These are phyloP conservation scores for Pleuronectes platessa DNA, from an alignment of 2,113 vertebrate genomes.

Conservation along the genomic window DNA sequence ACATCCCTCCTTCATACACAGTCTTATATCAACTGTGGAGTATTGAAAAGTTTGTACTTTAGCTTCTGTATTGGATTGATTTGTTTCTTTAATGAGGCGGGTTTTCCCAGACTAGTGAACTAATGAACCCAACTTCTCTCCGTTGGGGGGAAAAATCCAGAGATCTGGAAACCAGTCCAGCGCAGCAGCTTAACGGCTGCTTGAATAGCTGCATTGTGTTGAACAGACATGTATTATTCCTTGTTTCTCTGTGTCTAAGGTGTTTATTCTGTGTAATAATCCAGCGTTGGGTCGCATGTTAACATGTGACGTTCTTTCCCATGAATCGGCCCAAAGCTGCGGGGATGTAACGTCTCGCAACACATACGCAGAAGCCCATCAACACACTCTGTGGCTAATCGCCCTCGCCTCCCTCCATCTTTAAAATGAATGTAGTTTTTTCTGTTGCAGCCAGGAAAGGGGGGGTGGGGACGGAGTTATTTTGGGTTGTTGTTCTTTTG, in stretches of 20 bases:
- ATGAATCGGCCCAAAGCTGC: slow-evolving; percentile 29
- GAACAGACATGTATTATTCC: slow-evolving; percentile 58
- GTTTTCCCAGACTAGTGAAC: slow-evolving; percentile 60
- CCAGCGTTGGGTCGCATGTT: slow-evolving; percentile 36
- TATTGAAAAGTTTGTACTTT: neutral
- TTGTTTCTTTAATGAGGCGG: slow-evolving; percentile 2
- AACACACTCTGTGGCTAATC: slow-evolving; percentile 22
- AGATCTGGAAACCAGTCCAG: slow-evolving; percentile 37
- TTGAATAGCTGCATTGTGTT: slow-evolving; percentile 65
- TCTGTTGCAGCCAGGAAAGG: neutral
- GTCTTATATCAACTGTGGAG: neutral
- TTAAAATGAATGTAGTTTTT: slow-evolving; percentile 29
- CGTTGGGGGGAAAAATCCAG: slow-evolving; percentile 36
- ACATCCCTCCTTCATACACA: neutral
- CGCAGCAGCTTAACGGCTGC: slow-evolving; percentile 25
- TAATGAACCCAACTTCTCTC: slow-evolving; percentile 48
- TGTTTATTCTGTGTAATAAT: slow-evolving; percentile 64
- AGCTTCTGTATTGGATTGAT: neutral
- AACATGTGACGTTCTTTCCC: slow-evolving; percentile 59
- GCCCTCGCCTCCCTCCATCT: slow-evolving; percentile 3
- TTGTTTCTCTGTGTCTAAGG: slow-evolving; percentile 45
- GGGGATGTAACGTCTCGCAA: neutral
- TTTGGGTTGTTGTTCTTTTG: slow-evolving; percentile 41
- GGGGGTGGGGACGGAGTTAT: slow-evolving; percentile 28
- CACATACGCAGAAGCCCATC: neutral